Base-by-base conservation (phyloP, 2,797 vertebrate species). In the Ciconia nigra region DNA sequence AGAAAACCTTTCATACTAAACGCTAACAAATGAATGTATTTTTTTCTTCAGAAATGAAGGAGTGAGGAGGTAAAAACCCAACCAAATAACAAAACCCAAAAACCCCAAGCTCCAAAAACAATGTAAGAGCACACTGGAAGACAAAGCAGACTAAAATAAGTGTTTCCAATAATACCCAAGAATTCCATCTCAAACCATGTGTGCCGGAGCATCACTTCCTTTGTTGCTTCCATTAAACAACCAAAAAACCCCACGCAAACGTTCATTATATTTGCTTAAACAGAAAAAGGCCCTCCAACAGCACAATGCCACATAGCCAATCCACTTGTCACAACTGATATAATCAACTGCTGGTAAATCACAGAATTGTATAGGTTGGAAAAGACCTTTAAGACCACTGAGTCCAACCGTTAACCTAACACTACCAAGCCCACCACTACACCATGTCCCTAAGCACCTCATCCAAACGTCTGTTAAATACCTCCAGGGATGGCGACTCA, bases 1-100 rank as follows among this genome's bases (percentile, higher is more conserved):
- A 65, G n/a, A 62, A 80, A 79, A 69, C 28, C 17, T 83, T 78
- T 80, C 33, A 62, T 19, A 12, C 13, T 44, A 46, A 83, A 67
- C 0, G 2, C 4, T 70, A 76, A 55, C 3, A 14, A 79, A 55
- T 2, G 1, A 89, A 7, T 20, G 10, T 6, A 3, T 19, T 26
- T 24, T 79, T 67, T 35, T 5, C 13, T 89, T 69, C 35, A 81
- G 21, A 88, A 88, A 83, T 46, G 47, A 58, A 51, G 46, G 59
- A 70, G 49, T 2, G 2, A 90, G 10, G 44, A 78, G 29, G 13
- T 51, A 87, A 93, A 88, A 77, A 10, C 11, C 16, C 49, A 86
- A 72, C 10, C 6, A 77, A 85, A 29, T 7, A 44, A 59, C 47
- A 69, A 52, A 58, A 3, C 11, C 9, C 20, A 3, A 20, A 67